A percentile compares a stretch with the other conserved stretches of the same genome.
Evolutionary conservation across 1,140 invertebrate species (phyloP).

Genomic region (Drosophila triauraria): DNA sequence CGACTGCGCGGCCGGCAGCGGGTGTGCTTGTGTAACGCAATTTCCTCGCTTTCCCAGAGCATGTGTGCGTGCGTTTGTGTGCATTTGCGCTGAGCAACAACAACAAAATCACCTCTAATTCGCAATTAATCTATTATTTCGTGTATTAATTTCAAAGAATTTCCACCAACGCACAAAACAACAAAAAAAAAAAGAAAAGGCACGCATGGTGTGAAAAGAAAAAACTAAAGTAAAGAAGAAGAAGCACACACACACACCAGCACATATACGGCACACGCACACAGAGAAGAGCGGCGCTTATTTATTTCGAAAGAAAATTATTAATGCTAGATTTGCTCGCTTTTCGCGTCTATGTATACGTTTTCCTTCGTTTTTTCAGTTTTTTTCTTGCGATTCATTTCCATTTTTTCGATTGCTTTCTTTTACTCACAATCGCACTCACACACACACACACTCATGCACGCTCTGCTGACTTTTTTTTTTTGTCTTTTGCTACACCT

Average conservation of each 20-base stretch:
- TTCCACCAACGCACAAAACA: constrained; percentile 11
- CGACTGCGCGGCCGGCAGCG: constrained; percentile 28
- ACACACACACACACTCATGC: constrained; percentile 59
- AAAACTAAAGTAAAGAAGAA: constrained; percentile 17
- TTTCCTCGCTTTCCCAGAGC: constrained; percentile 46
- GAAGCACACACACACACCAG: constrained; percentile 18
- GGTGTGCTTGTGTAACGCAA: constrained; percentile 79
- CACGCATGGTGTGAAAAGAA: constrained; percentile 49
- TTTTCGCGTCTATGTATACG: constrained; percentile 53
- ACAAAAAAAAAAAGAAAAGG: constrained; percentile 18
- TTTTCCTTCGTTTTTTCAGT: constrained; percentile 58
- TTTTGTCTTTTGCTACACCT: constrained; percentile 75
- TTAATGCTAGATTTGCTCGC: constrained; percentile 31
- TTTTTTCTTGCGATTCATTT: constrained; percentile 71
- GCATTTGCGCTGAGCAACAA: constrained; percentile 8
- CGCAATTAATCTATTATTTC: constrained; percentile 16
- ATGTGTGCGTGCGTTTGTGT: constrained; percentile 19
- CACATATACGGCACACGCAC: constrained; percentile 10
- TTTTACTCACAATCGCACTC: constrained; percentile 62
- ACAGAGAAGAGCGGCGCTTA: constrained; percentile 24
- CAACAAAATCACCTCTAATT: constrained; percentile 21
- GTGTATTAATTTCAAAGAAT: constrained; percentile 28
- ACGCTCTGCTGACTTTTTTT: constrained; percentile 71
- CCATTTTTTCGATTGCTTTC: constrained; percentile 75
- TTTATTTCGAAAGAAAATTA: constrained; percentile 36